Evolutionary conservation across 2,888 invertebrate species (phyloP).

Genomic region (Trachelus troglodyta): DNA sequence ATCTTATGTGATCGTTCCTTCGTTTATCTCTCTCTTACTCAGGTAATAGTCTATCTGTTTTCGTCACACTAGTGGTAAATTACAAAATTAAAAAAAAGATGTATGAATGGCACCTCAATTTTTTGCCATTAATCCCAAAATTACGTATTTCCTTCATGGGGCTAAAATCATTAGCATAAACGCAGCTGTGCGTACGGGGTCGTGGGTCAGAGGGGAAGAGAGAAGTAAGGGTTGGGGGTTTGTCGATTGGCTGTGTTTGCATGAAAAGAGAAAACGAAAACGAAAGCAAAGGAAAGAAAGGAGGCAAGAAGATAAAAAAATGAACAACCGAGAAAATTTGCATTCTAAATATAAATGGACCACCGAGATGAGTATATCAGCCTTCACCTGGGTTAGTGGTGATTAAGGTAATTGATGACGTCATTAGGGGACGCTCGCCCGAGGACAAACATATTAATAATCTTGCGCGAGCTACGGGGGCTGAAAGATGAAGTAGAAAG

Average conservation of each 20-base stretch:
- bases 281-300: background rate
- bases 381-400: constrained; percentile 8
- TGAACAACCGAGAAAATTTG: background rate
- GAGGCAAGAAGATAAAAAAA: background rate
- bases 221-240: background rate
- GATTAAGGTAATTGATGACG: constrained; percentile 7
- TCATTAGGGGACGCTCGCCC: constrained; percentile 9
- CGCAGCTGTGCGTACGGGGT: background rate
- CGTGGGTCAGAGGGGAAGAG: too few relatives aligned
- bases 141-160: background rate
- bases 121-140: background rate
- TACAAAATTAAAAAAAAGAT: too few relatives aligned
- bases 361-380: constrained; percentile 5
- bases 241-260: background rate
- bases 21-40: background rate
- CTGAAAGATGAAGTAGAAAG: constrained; percentile 9
- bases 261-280: background rate
- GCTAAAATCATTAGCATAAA: background rate
- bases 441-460: constrained; percentile 9
- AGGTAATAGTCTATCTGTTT: too few relatives aligned
- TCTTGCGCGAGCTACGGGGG: background rate
- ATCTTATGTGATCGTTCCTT: background rate
- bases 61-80: too few relatives aligned
- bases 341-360: constrained; percentile 9
- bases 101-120: too few relatives aligned